phyloP scores from a whole-genome alignment of 2,888 invertebrate genomes.

The Ryuthela nishihirai region DNA sequence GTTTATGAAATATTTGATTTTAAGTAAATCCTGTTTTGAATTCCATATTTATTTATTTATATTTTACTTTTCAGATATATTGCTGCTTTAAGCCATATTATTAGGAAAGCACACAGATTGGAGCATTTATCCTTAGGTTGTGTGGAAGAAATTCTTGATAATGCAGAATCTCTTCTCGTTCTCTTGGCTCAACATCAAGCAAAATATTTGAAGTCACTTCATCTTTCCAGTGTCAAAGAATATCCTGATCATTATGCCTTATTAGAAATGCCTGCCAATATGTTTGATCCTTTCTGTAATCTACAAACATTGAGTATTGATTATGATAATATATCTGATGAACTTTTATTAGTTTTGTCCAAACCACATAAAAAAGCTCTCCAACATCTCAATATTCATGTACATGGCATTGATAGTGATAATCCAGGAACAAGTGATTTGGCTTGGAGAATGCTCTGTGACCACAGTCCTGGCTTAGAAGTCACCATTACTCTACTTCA shows the following conservation, averaged over 20 bases:
- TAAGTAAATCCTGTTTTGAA: background rate
- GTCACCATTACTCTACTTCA: conserved; percentile 63
- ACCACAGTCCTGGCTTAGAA: conserved; percentile 57
- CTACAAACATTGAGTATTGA: conserved; percentile 59
- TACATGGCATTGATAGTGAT: conserved; percentile 63
- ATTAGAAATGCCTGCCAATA: conserved; percentile 57
- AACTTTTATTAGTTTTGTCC: conserved; percentile 46
- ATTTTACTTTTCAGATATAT: conserved; percentile 44
- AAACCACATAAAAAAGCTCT: conserved; percentile 44
- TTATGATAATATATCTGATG: conserved; percentile 49
- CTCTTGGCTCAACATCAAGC: conserved; percentile 54
- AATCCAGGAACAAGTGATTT: conserved; percentile 62
- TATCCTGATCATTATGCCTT: conserved; percentile 65
- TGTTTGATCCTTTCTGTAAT: conserved; percentile 60
- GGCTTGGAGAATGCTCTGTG: conserved; percentile 61
- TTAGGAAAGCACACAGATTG: conserved; percentile 53
- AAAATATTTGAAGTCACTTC: conserved; percentile 60
- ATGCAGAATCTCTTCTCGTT: conserved; percentile 51
- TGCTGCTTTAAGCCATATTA: conserved; percentile 51
- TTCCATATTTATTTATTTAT: conserved; percentile 21
- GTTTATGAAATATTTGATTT: background rate
- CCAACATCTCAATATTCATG: conserved; percentile 61
- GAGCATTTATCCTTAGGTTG: conserved; percentile 58
- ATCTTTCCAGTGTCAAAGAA: conserved; percentile 68
- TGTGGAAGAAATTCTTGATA: conserved; percentile 56